Conservation (phyloP, 64 coral and sea anemone species). For the Porites australiensis region DNA sequence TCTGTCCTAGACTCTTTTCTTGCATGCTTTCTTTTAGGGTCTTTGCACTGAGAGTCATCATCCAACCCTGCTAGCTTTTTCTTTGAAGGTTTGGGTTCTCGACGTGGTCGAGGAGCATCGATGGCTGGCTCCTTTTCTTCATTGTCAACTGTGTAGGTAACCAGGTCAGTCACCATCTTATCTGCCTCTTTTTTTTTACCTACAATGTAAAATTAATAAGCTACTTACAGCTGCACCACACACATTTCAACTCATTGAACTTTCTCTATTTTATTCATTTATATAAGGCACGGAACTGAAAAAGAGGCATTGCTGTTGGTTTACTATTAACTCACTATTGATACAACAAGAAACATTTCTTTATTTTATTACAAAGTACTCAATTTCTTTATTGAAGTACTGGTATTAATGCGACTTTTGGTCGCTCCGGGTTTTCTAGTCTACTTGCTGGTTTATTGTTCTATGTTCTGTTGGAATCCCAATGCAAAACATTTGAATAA, state of each 20-base stretch:
- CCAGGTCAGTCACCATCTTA: not conserved
- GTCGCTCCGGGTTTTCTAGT: too few relatives aligned
- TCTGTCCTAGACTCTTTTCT: slow-evolving; percentile 6
- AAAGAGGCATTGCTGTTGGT: too few relatives aligned
- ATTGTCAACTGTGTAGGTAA: not conserved
- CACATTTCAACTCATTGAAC: slow-evolving; percentile 28
- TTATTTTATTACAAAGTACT: too few relatives aligned
- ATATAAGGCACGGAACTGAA: too few relatives aligned
- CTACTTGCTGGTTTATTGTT: too few relatives aligned
- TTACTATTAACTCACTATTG: too few relatives aligned
- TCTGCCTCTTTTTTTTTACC: slow-evolving; percentile 1
- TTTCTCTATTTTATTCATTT: not conserved
- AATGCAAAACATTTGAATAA: too few relatives aligned
- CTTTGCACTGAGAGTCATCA: not conserved
- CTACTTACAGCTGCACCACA: not conserved
- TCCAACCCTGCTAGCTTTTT: slow-evolving; percentile 27
- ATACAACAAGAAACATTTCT: too few relatives aligned
- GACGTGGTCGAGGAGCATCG: not conserved
- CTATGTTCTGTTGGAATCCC: too few relatives aligned
- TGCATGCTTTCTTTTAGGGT: slow-evolving; percentile 5
- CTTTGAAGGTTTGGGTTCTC: not conserved
- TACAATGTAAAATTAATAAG: slow-evolving; percentile 1
- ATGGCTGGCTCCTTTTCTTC: not conserved
- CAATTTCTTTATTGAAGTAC: too few relatives aligned
- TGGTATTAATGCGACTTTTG: too few relatives aligned